Evolutionary conservation across 2,797 vertebrate species (phyloP), one percentile per base, ranked within the genome.

Genomic region (Micromesistius poutassou): DNA sequence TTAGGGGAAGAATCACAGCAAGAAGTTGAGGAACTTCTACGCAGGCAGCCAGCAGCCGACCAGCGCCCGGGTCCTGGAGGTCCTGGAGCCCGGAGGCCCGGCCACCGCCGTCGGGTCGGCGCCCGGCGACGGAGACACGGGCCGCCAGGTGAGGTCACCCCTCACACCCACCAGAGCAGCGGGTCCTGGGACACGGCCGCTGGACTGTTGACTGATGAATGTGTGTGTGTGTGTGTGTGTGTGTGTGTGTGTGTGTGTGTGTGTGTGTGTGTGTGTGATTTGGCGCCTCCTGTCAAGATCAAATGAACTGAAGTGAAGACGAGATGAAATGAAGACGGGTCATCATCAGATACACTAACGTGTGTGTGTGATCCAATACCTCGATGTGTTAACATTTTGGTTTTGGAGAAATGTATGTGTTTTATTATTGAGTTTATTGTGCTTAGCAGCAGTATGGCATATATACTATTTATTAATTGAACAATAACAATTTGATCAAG

Each of bases 1-100:
- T 14, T 81, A 99, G 98, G 98, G 98, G 84, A 99, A 98, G 94
- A 99, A 99, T 88, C 98, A 99, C 93, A 96, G 96, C 90, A 99
- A 99, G 93, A 99, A 99, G 86, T 91, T 99, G 77, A 93, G 97
- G 80, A 98, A 98, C 90, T 99, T 97, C 93, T 96, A 96, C 87
- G 97, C 97, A 83, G 97, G 97, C 33, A 98, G 96, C 87, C 97
- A 98, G 82, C 98, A 98, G 87, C 96, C 96, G 0, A 95, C 96
- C 77, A 94, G 96, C 83, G 93, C 96, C 90, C 95, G 96, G 89
- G 93, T 97, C 94, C 96, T 92, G 84, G 96, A 92, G 71, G 87
- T 84, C 0, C 91, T 93, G 2, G 97, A 98, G 89, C 87, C 93
- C n/a, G 89, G 89, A n/a, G 93, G 95, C 4, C 90, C 96, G 81